Base-by-base conservation (phyloP, 2,888 invertebrate species). In the Mythimna ferrago region DNA sequence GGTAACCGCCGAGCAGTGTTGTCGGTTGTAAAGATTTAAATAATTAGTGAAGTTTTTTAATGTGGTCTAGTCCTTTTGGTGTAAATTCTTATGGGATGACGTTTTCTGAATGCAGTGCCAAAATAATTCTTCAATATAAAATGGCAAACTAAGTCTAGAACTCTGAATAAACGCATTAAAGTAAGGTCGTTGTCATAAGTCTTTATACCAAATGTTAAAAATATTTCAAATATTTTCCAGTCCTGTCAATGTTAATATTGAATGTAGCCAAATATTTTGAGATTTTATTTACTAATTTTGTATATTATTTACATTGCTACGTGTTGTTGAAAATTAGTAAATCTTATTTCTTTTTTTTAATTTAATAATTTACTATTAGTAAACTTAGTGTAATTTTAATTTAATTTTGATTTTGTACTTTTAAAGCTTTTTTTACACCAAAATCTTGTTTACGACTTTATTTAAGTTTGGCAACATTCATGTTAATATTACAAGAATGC, bases 171-270 rank as follows among this genome's bases (percentile, higher is more conserved):
- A 3, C 9, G 1, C 7, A 35, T 44, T 10, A 26, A 51, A 60
- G 2, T 10, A n/a, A n/a, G 11, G 7, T 54, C 0, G 26, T 10
- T 56, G 41, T 64, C 67, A 72, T 69, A 64, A 70, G 71, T 57
- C 74, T 62, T 70, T 78, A 62, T 76, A 77, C 63, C 61, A 76
- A 71, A 82, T 72, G 10, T 48, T 48, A 73, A 71, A 74, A 70
- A 66, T 70, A 72, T 66, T 67, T 76, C 4, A 68, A 76, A 58
- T 32, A 64, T 65, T 75, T 76, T 78, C 78, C 70, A 75, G 87
- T 87, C 85, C 85, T 76, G 76, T 66, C 66, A 26, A 72, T 87
- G 73, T 87, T 85, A 83, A 85, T 72, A 74, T 54, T 76, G 87
- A 76, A 81, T 87, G 87, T 87, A 77, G 78, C 83, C 75, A 77